Conservation (phyloP, 2,888 invertebrate genomes). For the Scelioninae gen. 1 region DNA sequence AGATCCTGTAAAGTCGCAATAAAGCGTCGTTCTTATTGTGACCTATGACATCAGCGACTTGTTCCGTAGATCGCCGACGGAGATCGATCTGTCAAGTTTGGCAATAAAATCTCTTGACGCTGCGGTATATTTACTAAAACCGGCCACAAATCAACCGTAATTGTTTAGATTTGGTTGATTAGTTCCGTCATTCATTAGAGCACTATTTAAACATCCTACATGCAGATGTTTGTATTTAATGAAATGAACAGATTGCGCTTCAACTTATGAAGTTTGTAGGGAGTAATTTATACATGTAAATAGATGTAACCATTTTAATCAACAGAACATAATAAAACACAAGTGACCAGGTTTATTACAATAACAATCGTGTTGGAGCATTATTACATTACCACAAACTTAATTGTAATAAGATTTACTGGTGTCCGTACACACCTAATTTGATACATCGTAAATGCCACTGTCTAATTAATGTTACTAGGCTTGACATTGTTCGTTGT, state of each 20-base stretch:
- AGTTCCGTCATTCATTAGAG: conserved; percentile 59
- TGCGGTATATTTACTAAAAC: conserved; percentile 57
- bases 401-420: conserved; percentile 35
- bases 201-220: conserved; percentile 57
- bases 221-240: conserved; percentile 42
- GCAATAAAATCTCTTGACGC: conserved; percentile 65
- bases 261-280: conserved; percentile 29
- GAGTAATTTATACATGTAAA: conserved; percentile 21
- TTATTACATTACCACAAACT: conserved; percentile 26
- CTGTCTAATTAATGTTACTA: conserved; percentile 36
- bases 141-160: conserved; percentile 72
- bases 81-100: conserved; percentile 56
- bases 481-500: conserved; percentile 10
- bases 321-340: background rate
- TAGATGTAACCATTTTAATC: conserved; percentile 3
- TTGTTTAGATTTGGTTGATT: conserved; percentile 69
- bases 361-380: conserved; percentile 21
- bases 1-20: conserved; percentile 50
- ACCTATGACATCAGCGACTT: conserved; percentile 54
- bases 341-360: conserved; percentile 15
- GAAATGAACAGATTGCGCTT: conserved; percentile 40
- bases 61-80: conserved; percentile 24
- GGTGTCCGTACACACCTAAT: conserved; percentile 33
- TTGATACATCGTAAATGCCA: conserved; percentile 14
- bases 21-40: conserved; percentile 52